A percentile compares a stretch with the other conserved stretches of the same genome.
These are phyloP conservation scores for Philhelius pedissequus DNA, from an alignment of 2,888 invertebrate species.

Conservation along the genomic window DNA sequence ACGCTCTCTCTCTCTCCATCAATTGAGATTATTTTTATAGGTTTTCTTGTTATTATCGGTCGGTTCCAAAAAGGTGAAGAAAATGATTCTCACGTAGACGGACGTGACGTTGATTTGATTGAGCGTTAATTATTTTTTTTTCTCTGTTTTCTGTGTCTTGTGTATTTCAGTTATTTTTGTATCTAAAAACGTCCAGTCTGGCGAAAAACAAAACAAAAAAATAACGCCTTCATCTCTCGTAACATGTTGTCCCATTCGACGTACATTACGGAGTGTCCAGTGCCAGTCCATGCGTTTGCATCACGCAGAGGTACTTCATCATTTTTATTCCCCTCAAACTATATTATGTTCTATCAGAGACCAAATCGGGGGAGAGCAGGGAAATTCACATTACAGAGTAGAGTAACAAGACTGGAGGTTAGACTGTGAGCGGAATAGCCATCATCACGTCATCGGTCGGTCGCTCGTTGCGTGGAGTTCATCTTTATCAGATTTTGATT, in stretches of 20 bases:
- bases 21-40: conserved; percentile 5
- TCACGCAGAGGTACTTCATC: conserved; percentile 67
- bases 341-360: conserved; percentile 20
- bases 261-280: not conserved
- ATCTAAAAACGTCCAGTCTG: not conserved
- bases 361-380: not conserved
- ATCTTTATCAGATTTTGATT: conserved; percentile 68
- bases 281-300: conserved; percentile 50
- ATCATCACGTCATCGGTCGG: conserved; percentile 63
- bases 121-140: conserved; percentile 71
- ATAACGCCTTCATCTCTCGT: conserved; percentile 34
- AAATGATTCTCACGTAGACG: conserved; percentile 79
- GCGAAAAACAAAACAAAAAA: conserved; percentile 5
- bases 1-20: not conserved
- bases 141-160: not conserved
- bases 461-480: conserved; percentile 59
- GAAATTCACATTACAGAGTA: not conserved
- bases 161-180: conserved; percentile 11
- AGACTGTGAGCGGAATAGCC: conserved; percentile 58
- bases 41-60: conserved; percentile 29
- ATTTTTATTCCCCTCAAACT: conserved; percentile 18
- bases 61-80: conserved; percentile 69
- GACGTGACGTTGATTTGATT: conserved; percentile 79
- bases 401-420: not conserved
- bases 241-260: conserved; percentile 41